A percentile compares a stretch with the other conserved stretches of the same genome.
Conservation (phyloP, 2,888 invertebrate genomes). For the Rhopalosiphum nymphaeae region DNA sequence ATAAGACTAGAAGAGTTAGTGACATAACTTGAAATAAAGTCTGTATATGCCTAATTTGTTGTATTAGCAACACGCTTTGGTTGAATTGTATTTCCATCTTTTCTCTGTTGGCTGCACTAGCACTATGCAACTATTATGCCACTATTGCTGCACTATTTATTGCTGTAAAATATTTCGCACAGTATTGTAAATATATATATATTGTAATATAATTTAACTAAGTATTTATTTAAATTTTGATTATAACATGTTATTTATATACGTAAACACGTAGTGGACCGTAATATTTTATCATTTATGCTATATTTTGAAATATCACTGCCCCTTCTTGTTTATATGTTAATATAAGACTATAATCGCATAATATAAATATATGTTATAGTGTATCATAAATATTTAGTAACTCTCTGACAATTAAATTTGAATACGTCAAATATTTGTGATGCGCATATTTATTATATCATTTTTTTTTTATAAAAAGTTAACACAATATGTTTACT, state of each 20-base stretch:
- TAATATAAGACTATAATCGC: neutral
- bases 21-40: neutral
- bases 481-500: neutral
- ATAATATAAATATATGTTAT: neutral
- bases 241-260: neutral
- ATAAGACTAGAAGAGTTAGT: neutral
- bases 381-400: neutral
- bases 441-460: neutral
- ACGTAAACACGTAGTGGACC: neutral
- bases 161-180: conserved; percentile 28
- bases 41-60: neutral
- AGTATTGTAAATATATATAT: neutral
- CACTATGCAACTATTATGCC: too few species aligned
- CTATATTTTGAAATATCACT: neutral
- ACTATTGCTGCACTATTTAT: neutral
- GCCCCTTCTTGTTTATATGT: neutral
- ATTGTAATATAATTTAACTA: neutral
- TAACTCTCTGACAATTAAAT: neutral
- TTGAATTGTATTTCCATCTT: neutral
- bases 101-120: neutral
- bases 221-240: neutral
- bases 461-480: neutral
- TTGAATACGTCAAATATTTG: neutral
- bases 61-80: conserved; percentile 1
- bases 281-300: neutral